Conservation (phyloP, 2,797 vertebrate species). For the Threskiornis aethiopicus region DNA sequence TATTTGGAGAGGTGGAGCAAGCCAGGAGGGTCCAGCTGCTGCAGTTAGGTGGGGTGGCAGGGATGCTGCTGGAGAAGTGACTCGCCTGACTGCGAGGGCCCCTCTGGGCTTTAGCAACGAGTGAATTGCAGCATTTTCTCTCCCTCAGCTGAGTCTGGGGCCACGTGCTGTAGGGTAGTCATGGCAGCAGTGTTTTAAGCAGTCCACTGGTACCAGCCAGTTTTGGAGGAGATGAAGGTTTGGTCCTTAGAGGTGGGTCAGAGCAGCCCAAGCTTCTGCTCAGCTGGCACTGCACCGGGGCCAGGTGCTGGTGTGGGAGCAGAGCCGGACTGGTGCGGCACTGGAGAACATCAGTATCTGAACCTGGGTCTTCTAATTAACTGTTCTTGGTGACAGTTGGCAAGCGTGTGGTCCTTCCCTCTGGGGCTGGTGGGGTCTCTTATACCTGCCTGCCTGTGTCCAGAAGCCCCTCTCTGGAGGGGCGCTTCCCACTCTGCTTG, state of each 20-base stretch:
- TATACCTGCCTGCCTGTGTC: fast-evolving
- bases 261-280: background rate
- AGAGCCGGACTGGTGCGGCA: fast-evolving
- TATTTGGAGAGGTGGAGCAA: background rate
- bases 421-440: background rate
- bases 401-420: background rate
- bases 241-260: background rate
- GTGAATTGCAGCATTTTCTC: background rate
- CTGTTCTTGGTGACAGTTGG: background rate
- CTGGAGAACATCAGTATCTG: background rate
- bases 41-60: background rate
- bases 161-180: background rate
- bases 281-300: too few relatives aligned
- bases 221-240: background rate
- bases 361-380: background rate
- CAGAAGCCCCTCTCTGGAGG: background rate
- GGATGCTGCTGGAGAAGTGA: background rate
- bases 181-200: background rate
- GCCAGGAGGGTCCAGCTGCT: background rate
- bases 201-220: too few relatives aligned
- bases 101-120: background rate
- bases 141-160: background rate
- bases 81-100: fast-evolving
- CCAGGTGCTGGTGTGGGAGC: background rate
- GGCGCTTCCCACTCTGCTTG: background rate